Base-by-base conservation (phyloP, 1,140 invertebrate species). In the Orchesella cincta region DNA sequence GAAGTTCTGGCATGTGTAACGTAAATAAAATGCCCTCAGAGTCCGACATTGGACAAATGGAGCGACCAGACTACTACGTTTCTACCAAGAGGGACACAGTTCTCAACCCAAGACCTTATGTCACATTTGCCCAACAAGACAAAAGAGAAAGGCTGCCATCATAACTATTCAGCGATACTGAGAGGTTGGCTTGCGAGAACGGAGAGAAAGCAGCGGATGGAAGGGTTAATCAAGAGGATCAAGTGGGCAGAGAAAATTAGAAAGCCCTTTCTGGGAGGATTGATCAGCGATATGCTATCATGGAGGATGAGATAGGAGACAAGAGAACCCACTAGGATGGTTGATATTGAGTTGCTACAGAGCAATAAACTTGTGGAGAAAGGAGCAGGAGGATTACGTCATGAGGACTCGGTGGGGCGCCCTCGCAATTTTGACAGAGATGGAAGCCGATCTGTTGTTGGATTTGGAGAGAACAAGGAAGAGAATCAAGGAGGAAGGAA, bases 321-420 rank as follows among this genome's bases (percentile, higher is more conserved):
- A 82, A 74, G 29, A 79, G 18, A 64, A 77, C 81, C 81, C 1
- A 62, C 57, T 1, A 74, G 73, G 52, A 74, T 82, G 77, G 71
- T 76, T 3, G 79, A 82, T 46, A 71, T 82, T 34, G 81, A 82
- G 74, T 62, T 82, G 23, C 70, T 82, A 82, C 33, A 33, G 81
- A 57, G 79, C 81, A 0, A 82, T 82, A 2, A 82, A 80, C 31
- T 51, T 36, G 23, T 82, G 81, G 81, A 51, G 78, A 46, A 72
- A 78, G 33, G 64, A 78, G 26, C 62, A 82, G 76, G 62, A 77
- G 18, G 79, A 78, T 16, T 82, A 79, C 26, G 67, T 82, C 18
- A 52, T 70, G 5, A 23, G 34, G 18, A 76, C 78, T 75, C 77
- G 79, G 0, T 82, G 81, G 81, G 79, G 81, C 0, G 81, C 81